Evolutionary conservation across 2,113 vertebrate genomes (phyloP), one percentile per base, ranked within the genome.

Genomic region (Tamias sibiricus): DNA sequence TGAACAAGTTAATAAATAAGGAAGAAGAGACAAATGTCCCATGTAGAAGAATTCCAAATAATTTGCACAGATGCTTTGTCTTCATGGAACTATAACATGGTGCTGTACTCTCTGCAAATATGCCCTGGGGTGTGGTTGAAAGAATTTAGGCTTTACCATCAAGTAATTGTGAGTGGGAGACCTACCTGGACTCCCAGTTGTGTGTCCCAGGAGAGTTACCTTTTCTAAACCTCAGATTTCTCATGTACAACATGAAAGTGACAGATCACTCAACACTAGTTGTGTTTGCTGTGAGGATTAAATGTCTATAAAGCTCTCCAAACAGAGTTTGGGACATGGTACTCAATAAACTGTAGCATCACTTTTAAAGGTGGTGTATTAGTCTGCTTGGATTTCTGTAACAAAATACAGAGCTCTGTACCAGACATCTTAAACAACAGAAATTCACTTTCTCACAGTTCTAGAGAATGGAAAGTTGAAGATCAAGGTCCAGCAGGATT

Each of bases 371-470:
- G 44, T 71, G 44, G 20, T 26, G 10, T 54, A 47, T 87, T 84
- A 42, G 32, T 91, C 66, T 95, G 44, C 82, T 28, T 24, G 1
- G 14, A 28, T 8, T 92, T 69, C 74, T 86, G 0, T 87, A 69
- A 83, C 57, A 72, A 95, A 91, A 37, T 69, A 35, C 32, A 69
- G 64, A 64, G 40, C 22, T 88, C 90, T 9, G 42, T 16, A 62
- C 47, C n/a, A 28, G 35, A 28, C 14, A 22, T 13, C 40, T 90
- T 79, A 87, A 85, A 90, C 54, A 62, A 86, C 26, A 85, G 37
- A 75, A 80, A 68, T 85, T n/a, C 17, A 81, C 74, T 95, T 97
- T 90, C 54, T 94, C 30, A n/a, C 13, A 9, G 2, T 92, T 87
- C 49, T 77, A 72, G 69, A 54, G 74, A 28, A 40, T 96, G 32